A percentile compares a stretch with the other conserved stretches of the same genome.
These are phyloP conservation scores for Fabriciana adippe DNA, from an alignment of 2,888 invertebrate species.

Conservation along the genomic window DNA sequence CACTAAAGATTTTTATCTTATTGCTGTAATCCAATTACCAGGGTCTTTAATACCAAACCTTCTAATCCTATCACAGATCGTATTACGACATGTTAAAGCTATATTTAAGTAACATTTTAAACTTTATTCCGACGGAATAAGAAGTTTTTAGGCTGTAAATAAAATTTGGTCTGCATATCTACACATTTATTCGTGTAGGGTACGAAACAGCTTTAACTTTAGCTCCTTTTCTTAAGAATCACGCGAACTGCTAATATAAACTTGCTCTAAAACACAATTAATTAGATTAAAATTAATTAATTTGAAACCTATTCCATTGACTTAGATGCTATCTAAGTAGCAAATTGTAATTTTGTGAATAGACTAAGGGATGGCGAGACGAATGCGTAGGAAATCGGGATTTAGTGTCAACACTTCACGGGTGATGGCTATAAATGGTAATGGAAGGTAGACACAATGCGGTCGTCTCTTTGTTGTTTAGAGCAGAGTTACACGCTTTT, in stretches of 20 bases:
- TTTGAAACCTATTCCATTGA: slow-evolving; percentile 44
- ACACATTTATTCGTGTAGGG: slow-evolving; percentile 21
- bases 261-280: not conserved
- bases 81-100: slow-evolving; percentile 17
- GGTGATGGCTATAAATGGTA: slow-evolving; percentile 50
- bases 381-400: slow-evolving; percentile 72
- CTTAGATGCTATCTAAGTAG: slow-evolving; percentile 32
- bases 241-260: slow-evolving; percentile 34
- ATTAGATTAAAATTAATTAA: slow-evolving; percentile 33
- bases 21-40: slow-evolving; percentile 38
- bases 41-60: slow-evolving; percentile 35
- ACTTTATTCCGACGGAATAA: slow-evolving; percentile 24
- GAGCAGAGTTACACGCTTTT: slow-evolving; percentile 56
- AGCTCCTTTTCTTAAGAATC: slow-evolving; percentile 16
- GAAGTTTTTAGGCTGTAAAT: slow-evolving; percentile 7
- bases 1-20: slow-evolving; percentile 37
- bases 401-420: slow-evolving; percentile 80
- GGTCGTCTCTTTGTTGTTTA: slow-evolving; percentile 40
- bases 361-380: slow-evolving; percentile 66
- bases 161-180: slow-evolving; percentile 6
- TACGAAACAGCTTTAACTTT: slow-evolving; percentile 14
- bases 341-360: slow-evolving; percentile 46
- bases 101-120: slow-evolving; percentile 48
- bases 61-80: slow-evolving; percentile 35
- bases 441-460: slow-evolving; percentile 36